Percentiles rank a stretch among this genome's conserved stretches.
phyloP scores from a whole-genome alignment of 1,140 invertebrate genomes.

The Caenorhabditis inopinata region DNA sequence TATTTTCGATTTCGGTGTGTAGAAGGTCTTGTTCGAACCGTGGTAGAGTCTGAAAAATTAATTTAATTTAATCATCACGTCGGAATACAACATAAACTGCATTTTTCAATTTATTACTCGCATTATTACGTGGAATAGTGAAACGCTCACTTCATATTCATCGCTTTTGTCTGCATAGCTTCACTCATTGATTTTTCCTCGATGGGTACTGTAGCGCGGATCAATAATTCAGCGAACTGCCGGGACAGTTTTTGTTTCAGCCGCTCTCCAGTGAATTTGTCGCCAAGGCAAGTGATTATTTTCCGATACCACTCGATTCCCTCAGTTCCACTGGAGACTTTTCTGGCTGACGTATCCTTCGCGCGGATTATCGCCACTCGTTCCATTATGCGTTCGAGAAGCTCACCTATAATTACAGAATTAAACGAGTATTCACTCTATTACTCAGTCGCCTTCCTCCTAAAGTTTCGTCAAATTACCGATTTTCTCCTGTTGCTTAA shows the following conservation, averaged over 20 bases:
- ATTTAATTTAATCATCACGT: not conserved
- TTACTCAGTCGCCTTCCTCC: not conserved
- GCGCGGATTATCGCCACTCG: constrained; percentile 42
- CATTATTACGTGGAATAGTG: no score
- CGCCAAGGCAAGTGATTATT: constrained; percentile 48
- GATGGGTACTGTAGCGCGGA: constrained; percentile 4
- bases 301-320: constrained; percentile 51
- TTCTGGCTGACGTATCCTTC: constrained; percentile 20
- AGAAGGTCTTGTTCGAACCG: constrained; percentile 47
- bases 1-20: constrained; percentile 39
- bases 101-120: no score
- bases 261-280: constrained; percentile 47
- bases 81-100: no score
- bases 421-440: not conserved
- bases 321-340: constrained; percentile 30
- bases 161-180: constrained; percentile 23
- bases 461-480: not conserved
- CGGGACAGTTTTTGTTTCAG: constrained; percentile 45
- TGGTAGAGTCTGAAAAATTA: constrained; percentile 43
- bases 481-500: constrained; percentile 17
- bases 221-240: not conserved
- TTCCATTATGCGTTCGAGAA: constrained; percentile 44
- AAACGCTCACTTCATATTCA: constrained; percentile 31
- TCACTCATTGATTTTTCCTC: constrained; percentile 29
- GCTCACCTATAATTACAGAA: constrained; percentile 42